Evolutionary conservation across 2,113 vertebrate genomes (phyloP), one percentile per base, ranked within the genome.

Genomic region (Panurus biarmicus): DNA sequence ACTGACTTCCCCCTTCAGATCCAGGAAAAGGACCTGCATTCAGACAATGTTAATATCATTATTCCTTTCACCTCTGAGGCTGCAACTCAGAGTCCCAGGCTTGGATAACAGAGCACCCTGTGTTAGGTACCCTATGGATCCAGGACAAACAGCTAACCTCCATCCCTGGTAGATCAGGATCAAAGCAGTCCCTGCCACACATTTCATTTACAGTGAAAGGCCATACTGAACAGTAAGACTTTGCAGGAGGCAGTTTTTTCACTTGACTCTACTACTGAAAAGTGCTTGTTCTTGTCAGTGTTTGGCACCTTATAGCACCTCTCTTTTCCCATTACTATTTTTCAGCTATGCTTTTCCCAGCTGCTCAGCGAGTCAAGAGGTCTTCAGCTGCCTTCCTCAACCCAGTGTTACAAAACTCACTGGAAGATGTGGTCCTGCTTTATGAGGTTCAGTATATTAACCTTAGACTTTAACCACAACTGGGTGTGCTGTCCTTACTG

Each of bases 381-480:
- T 98, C 97, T 7, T 97, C 97, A 10, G 83, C 96, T 8, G 56
- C 96, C 57, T 96, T 98, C 24, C n/a, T 98, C 65, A 98, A 98
- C 87, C 98, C 98, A 3, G 92, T 98, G 16, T 98, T 99, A 93
- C 98, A 99, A 96, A 98, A 75, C 75, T 98, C 99, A 0, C 80
- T 98, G 94, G 97, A 99, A 61, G 99, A 99, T 4, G 97, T 98
- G 70, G 97, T 98, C 53, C 97, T 99, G 93, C 98, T 99, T 36
- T 99, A 98, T 90, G 99, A 99, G 98, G 99, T 99, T 97, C 92
- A 65, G 95, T 96, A 93, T 96, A 13, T 44, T 12, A 38, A 40
- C 12, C 18, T 51, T 44, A 65, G 71, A 6, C 60, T 28, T 58
- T 87, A 50, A 51, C 28, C 40, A 51, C 51, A 38, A 38, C 56